These are phyloP conservation scores for Anodontia alba DNA, from an alignment of 2,888 invertebrate species.

Conservation along the genomic window DNA sequence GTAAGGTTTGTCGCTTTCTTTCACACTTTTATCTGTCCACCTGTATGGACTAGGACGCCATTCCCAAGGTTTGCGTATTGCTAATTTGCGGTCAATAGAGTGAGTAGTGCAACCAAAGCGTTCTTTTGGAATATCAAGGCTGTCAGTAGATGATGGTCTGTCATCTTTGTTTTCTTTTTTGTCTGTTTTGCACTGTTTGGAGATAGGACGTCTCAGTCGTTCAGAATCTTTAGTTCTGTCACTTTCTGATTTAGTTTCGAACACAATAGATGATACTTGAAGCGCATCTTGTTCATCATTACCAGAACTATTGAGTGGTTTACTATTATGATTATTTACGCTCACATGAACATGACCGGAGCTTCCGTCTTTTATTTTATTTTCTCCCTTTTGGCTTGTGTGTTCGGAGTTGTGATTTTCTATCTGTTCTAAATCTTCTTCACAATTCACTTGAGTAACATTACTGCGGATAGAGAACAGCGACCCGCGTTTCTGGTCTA, in stretches of 20 bases:
- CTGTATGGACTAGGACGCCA: slow-evolving; percentile 61
- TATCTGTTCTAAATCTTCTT: slow-evolving; percentile 50
- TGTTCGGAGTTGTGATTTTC: slow-evolving; percentile 28
- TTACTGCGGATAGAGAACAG: slow-evolving; percentile 41
- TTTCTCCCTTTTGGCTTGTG: slow-evolving; percentile 8
- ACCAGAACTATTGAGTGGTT: neutral
- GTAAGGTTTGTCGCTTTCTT: slow-evolving; percentile 62
- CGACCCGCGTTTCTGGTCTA: neutral
- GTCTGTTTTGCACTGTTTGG: slow-evolving; percentile 9
- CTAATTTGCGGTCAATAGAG: slow-evolving; percentile 54
- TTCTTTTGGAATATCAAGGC: slow-evolving; percentile 57
- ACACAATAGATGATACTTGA: neutral
- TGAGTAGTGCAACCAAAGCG: slow-evolving; percentile 57
- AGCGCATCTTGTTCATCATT: neutral
- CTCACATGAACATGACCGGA: neutral
- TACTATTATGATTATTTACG: neutral
- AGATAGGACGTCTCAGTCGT: neutral
- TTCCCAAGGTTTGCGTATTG: slow-evolving; percentile 61
- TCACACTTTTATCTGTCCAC: slow-evolving; percentile 59
- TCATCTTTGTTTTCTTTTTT: slow-evolving; percentile 14
- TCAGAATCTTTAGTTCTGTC: neutral
- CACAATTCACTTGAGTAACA: slow-evolving; percentile 49
- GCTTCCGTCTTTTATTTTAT: neutral
- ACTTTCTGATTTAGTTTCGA: neutral
- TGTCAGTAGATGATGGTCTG: slow-evolving; percentile 37